Evolutionary conservation across 2,888 invertebrate species (phyloP).

Genomic region (Gari tellinella): DNA sequence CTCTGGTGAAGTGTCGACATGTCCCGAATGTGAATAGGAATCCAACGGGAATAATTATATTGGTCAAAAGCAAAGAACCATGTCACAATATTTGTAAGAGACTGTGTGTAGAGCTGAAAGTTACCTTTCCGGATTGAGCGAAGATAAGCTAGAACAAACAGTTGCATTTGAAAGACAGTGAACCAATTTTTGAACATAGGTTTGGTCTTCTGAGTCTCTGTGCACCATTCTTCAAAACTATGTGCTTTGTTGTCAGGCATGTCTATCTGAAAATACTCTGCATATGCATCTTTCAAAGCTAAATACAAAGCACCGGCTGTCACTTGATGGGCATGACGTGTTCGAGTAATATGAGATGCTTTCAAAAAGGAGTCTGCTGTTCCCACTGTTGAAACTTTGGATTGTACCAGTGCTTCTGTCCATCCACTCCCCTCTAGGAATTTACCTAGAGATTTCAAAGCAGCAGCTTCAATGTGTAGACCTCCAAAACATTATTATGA

Average conservation of each 20-base stretch:
- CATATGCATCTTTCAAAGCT: no score
- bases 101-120: slow-evolving; percentile 38
- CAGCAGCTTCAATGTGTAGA: slow-evolving; percentile 75
- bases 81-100: slow-evolving; percentile 17
- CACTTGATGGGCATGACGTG: no score
- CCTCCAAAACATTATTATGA: slow-evolving; percentile 73
- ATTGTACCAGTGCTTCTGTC: slow-evolving; percentile 52
- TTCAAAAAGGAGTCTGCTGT: slow-evolving; percentile 63
- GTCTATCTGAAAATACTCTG: no score
- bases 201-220: no score
- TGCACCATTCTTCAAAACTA: no score
- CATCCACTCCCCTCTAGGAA: slow-evolving; percentile 70
- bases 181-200: no score
- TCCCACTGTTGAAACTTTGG: slow-evolving; percentile 67
- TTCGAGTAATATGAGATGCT: slow-evolving; percentile 47
- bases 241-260: no score
- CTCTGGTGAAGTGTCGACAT: slow-evolving; percentile 41
- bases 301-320: no score
- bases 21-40: no score
- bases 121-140: slow-evolving; percentile 32
- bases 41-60: no score
- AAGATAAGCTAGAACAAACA: slow-evolving; percentile 33
- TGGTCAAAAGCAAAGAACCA: slow-evolving; percentile 45
- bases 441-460: slow-evolving; percentile 64
- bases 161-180: no score